Evolutionary conservation across 2,113 vertebrate species (phyloP), one percentile per base, ranked within the genome.

Genomic region (Cephalopholis sonnerati): DNA sequence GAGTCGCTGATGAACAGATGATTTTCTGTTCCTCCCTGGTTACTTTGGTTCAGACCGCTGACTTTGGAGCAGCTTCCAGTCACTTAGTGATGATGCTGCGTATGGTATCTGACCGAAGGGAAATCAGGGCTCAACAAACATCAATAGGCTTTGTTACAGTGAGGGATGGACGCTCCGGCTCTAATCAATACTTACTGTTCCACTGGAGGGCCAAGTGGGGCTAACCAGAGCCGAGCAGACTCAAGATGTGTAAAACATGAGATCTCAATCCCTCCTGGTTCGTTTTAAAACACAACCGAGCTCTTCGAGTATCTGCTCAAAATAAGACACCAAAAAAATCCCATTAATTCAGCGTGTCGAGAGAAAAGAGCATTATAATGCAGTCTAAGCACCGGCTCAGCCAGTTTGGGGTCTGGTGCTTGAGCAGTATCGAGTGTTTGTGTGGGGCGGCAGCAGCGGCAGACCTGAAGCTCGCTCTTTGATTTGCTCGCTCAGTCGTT

Each of bases 81-180:
- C 81, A 82, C 85, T 91, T 82, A 85, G 87, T 25, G 54, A 72
- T 46, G 73, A 73, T 7, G 65, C 69, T 58, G 74, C 16, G 39
- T 71, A 78, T 84, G 81, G 75, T 44, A 75, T 86, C 79, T 89
- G 89, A 90, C 89, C 79, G 46, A 71, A 61, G 87, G 90, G 92
- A 86, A 91, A 91, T 90, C 84, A 87, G 84, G 59, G 65, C 87
- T 83, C 68, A 71, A 53, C 74, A 81, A 87, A 86, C 85, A 84
- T 95, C 92, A 82, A 94, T 92, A 92, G 66, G 83, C 77, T 91
- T 90, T 83, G 91, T 92, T 91, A 88, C 88, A 92, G 88, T 91
- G 92, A 94, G 79, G 74, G 87, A 93, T 91, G 85, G 79, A 83
- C 7, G 64, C 82, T 64, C 68, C 64, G 5, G 87, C 17, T 3